Evolutionary conservation across 1,140 invertebrate genomes (phyloP).

Genomic region (Dendrolimus punctatus): DNA sequence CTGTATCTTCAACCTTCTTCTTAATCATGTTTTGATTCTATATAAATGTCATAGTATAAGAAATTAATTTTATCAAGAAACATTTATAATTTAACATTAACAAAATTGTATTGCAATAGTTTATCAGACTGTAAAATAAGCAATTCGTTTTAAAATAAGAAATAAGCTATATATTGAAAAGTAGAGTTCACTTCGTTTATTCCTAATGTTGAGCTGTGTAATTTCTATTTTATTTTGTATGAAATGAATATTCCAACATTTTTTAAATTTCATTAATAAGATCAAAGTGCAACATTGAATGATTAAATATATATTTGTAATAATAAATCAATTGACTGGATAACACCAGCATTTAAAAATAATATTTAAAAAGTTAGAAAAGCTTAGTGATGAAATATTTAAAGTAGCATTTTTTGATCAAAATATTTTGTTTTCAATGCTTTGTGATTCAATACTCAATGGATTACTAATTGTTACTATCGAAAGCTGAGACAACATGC

Average conservation of each 20-base stretch:
- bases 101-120: too few relatives aligned
- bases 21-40: too few relatives aligned
- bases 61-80: too few relatives aligned
- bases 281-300: conserved; percentile 56
- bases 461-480: conserved; percentile 47
- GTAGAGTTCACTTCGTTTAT: too few relatives aligned
- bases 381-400: conserved; percentile 64
- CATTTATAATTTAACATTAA: too few relatives aligned
- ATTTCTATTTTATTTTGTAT: neutral
- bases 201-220: neutral
- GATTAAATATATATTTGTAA: conserved; percentile 39
- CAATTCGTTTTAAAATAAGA: too few relatives aligned
- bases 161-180: too few relatives aligned
- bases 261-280: conserved; percentile 5
- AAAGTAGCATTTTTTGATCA: conserved; percentile 67
- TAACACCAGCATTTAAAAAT: conserved; percentile 63
- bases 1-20: too few relatives aligned
- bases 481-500: conserved; percentile 45
- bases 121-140: too few relatives aligned
- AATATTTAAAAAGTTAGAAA: conserved; percentile 62
- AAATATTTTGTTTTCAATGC: conserved; percentile 63
- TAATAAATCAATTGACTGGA: conserved; percentile 47
- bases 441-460: conserved; percentile 63
- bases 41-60: too few relatives aligned
- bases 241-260: conserved; percentile 6